Conservation (phyloP, 2,113 vertebrate genomes). For the Xyliphius kryptos region DNA sequence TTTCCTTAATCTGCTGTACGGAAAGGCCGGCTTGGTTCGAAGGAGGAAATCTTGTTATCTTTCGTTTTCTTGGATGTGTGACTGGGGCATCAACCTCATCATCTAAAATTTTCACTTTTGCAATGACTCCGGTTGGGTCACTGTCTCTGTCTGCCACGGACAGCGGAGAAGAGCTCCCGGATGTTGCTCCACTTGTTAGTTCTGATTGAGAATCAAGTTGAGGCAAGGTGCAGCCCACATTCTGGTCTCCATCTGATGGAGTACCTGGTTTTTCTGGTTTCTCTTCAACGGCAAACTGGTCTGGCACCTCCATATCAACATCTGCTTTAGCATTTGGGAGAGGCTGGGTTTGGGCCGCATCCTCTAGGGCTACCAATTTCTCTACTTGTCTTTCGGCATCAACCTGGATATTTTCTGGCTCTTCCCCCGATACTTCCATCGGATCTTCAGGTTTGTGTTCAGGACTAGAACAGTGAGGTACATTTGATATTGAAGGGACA, state of each 20-base stretch:
- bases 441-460: no score
- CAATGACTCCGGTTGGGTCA: slow-evolving; percentile 70
- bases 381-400: no score
- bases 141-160: slow-evolving; percentile 71
- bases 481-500: no score
- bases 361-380: slow-evolving; percentile 47
- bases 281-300: slow-evolving; percentile 68
- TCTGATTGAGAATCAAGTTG: slow-evolving; percentile 67
- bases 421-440: no score
- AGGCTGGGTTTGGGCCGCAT: slow-evolving; percentile 28
- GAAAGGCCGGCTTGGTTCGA: slow-evolving; percentile 69
- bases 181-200: slow-evolving; percentile 67
- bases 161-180: slow-evolving; percentile 61
- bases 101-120: slow-evolving; percentile 74
- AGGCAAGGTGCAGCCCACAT: slow-evolving; percentile 21
- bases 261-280: slow-evolving; percentile 53
- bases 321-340: slow-evolving; percentile 45
- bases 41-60: slow-evolving; percentile 75
- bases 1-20: slow-evolving; percentile 79
- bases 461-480: no score
- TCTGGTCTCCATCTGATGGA: slow-evolving; percentile 50
- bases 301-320: slow-evolving; percentile 49
- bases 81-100: slow-evolving; percentile 80
- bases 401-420: no score
- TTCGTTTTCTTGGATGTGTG: slow-evolving; percentile 93